Evolutionary conservation across 2,888 invertebrate genomes (phyloP).

Genomic region (Limnephilus marmoratus): DNA sequence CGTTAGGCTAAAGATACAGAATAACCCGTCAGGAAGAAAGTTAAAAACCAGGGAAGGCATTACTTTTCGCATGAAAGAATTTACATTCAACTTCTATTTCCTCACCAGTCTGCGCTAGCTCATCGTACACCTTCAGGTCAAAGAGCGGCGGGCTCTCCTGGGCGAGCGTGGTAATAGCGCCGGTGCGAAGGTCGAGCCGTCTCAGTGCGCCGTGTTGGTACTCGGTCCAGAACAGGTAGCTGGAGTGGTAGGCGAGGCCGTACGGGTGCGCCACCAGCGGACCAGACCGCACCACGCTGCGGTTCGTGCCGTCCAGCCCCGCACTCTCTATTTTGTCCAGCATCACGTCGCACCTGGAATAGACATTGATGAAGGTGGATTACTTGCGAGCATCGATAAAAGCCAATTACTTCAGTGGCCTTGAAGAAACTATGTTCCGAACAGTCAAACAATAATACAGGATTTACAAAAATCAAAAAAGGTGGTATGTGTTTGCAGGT

Average conservation of each 20-base stretch:
- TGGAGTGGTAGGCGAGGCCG: constrained; percentile 81
- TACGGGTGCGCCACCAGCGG: constrained; percentile 80
- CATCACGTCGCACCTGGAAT: constrained; percentile 81
- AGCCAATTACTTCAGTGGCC: too few relatives aligned
- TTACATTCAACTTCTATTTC: too few relatives aligned
- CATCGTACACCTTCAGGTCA: constrained; percentile 83
- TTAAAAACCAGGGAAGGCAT: too few relatives aligned
- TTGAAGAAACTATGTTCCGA: too few relatives aligned
- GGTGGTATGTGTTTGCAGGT: too few relatives aligned
- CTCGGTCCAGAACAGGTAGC: constrained; percentile 84
- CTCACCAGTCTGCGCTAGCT: constrained; percentile 76
- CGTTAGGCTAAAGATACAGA: too few relatives aligned
- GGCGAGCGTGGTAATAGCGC: constrained; percentile 74
- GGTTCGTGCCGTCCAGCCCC: constrained; percentile 76
- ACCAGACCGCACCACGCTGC: constrained; percentile 75
- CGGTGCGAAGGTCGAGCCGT: constrained; percentile 73
- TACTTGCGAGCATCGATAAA: too few relatives aligned
- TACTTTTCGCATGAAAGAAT: too few relatives aligned
- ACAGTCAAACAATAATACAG: too few relatives aligned
- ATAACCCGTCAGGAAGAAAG: too few relatives aligned
- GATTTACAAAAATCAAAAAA: too few relatives aligned
- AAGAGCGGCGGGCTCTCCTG: constrained; percentile 81
- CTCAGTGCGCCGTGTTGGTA: constrained; percentile 80
- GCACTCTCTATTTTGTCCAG: constrained; percentile 83
- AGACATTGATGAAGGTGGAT: not conserved